These are phyloP conservation scores for Tanypteryx hageni DNA, from an alignment of 2,888 invertebrate genomes.

Conservation along the genomic window DNA sequence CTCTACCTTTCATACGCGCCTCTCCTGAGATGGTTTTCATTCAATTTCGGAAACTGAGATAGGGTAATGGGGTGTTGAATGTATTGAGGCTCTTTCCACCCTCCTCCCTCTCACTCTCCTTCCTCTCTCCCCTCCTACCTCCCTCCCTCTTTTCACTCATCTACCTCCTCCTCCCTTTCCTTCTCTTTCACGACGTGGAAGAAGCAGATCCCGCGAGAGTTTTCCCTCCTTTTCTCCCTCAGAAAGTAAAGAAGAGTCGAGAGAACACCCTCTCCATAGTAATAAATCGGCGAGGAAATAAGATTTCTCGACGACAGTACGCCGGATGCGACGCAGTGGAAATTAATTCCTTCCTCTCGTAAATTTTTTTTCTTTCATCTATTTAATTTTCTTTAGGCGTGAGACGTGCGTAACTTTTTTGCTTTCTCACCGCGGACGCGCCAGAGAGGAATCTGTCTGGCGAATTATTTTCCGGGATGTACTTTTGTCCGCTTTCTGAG, in stretches of 20 bases:
- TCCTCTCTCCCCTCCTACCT: too few relatives aligned
- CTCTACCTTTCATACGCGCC: not conserved
- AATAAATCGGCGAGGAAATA: not conserved
- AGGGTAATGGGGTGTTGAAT: conserved; percentile 32
- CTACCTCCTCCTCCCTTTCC: too few relatives aligned
- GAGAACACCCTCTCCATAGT: not conserved
- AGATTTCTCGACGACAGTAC: not conserved
- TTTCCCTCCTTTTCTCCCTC: not conserved
- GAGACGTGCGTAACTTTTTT: not conserved
- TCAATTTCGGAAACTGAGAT: conserved; percentile 20
- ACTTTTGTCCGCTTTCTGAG: not conserved
- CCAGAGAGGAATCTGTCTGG: not conserved
- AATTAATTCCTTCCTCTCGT: not conserved
- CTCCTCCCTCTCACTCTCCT: too few relatives aligned
- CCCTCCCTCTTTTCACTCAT: not conserved
- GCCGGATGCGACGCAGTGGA: not conserved
- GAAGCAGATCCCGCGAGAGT: not conserved
- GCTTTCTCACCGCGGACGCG: not conserved
- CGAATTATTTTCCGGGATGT: not conserved
- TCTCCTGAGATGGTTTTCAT: conserved; percentile 21
- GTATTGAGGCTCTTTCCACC: not conserved
- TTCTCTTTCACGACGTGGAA: too few relatives aligned
- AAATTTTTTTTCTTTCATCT: not conserved
- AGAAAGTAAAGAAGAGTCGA: not conserved
- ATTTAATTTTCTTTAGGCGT: not conserved